Conservation (phyloP, 2,797 vertebrate genomes). For the Sebastes kiyomatsui region DNA sequence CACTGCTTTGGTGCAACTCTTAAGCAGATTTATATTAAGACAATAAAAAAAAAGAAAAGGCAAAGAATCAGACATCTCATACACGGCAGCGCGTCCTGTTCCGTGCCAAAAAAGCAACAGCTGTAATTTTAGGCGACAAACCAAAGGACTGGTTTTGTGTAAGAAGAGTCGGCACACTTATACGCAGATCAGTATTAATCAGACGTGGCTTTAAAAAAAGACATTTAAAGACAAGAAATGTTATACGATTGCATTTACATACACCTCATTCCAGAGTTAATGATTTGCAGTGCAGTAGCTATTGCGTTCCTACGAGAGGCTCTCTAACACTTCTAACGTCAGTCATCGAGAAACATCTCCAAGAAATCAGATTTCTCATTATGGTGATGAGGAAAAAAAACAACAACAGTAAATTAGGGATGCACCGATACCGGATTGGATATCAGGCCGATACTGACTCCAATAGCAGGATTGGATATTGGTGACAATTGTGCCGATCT, state of each 20-base stretch:
- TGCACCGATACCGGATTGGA: no score
- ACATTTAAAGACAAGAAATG: conserved; percentile 63
- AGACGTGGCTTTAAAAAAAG: conserved; percentile 50
- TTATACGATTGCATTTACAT: conserved; percentile 66
- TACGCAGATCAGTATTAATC: conserved; percentile 51
- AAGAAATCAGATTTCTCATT: conserved; percentile 41
- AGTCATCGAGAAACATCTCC: conserved; percentile 37
- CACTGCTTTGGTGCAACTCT: conserved; percentile 75
- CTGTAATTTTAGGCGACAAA: conserved; percentile 40
- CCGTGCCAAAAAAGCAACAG: conserved; percentile 32
- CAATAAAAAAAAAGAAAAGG: conserved; percentile 41
- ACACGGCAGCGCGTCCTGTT: conserved; percentile 72
- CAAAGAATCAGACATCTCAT: conserved; percentile 69
- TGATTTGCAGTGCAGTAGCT: conserved; percentile 67
- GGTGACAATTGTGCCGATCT: no score
- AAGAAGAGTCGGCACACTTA: conserved; percentile 68
- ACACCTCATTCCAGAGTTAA: conserved; percentile 37
- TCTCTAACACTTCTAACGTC: conserved; percentile 18
- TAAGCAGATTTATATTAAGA: conserved; percentile 74
- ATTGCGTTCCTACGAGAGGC: conserved; percentile 57
- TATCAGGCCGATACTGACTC: no score
- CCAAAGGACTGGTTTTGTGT: conserved; percentile 67
- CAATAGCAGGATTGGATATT: no score
- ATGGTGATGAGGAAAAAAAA: conserved; percentile 21
- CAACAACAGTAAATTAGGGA: not conserved